phyloP scores from a whole-genome alignment of 1,140 invertebrate genomes.

The Pseudoatta argentina region DNA sequence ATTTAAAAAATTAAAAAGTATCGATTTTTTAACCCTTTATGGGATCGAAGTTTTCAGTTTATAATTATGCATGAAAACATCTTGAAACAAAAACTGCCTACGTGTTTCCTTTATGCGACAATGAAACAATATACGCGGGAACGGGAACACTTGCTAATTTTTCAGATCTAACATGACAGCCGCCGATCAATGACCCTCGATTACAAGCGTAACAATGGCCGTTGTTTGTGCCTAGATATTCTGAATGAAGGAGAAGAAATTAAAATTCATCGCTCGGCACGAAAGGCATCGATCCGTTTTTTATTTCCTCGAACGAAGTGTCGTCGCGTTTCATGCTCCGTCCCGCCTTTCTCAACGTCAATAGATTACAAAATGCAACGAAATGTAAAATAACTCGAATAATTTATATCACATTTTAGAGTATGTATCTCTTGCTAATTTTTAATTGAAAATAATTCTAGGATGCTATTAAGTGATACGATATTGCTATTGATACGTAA shows the following conservation, averaged over 20 bases:
- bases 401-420: conserved; percentile 1
- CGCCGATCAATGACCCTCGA: conserved; percentile 67
- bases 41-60: neutral
- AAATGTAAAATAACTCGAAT: neutral
- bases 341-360: conserved; percentile 18
- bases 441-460: neutral
- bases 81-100: neutral
- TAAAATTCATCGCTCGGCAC: conserved; percentile 74
- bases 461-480: too few relatives aligned
- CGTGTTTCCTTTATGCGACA: neutral
- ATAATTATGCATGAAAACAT: neutral
- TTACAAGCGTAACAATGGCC: conserved; percentile 73
- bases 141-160: conserved; percentile 57
- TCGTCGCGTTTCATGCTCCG: neutral
- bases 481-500: too few relatives aligned
- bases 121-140: conserved; percentile 33
- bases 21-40: neutral
- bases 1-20: too few relatives aligned
- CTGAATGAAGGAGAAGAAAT: conserved; percentile 69
- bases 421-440: neutral
- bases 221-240: conserved; percentile 70
- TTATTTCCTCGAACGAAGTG: conserved; percentile 36
- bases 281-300: conserved; percentile 72
- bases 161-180: conserved; percentile 55
- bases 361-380: neutral